These are phyloP conservation scores for Plumapathes pennacea DNA, from an alignment of 92 coral and sea anemone species.

Conservation along the genomic window DNA sequence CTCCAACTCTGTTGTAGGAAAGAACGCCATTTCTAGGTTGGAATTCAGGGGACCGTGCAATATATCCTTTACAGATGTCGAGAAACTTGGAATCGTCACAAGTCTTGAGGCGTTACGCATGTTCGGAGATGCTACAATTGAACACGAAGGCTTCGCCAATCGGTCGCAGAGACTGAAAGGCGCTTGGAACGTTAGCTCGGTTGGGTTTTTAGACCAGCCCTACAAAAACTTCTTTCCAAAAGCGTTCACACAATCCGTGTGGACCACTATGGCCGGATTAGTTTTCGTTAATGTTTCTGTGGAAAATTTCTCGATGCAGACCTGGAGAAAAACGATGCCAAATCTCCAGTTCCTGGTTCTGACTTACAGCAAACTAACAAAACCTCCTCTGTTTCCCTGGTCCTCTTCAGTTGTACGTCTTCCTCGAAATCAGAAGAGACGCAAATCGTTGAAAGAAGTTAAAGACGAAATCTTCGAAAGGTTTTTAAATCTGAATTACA, in stretches of 20 bases:
- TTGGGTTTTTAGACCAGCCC: constrained; percentile 16
- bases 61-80: constrained; percentile 29
- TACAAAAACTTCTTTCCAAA: constrained; percentile 30
- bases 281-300: constrained; percentile 12
- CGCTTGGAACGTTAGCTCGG: constrained; percentile 46
- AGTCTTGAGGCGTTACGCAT: constrained; percentile 49
- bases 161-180: constrained; percentile 6
- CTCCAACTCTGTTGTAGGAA: no score
- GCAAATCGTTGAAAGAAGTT: no score
- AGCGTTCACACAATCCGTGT: constrained; percentile 23
- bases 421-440: no score
- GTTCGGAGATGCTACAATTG: constrained; percentile 20
- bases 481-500: no score
- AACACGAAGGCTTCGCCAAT: constrained; percentile 15
- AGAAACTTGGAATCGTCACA: constrained; percentile 56
- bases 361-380: constrained; percentile 16
- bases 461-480: no score
- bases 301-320: constrained; percentile 23
- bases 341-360: constrained; percentile 59
- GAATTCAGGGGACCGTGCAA: constrained; percentile 62
- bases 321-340: constrained; percentile 53
- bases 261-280: constrained; percentile 72
- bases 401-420: no score
- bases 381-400: constrained; percentile 63
- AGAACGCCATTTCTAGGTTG: no score